These are phyloP conservation scores for Synanthedon formicaeformis DNA, from an alignment of 2,888 invertebrate genomes.

Conservation along the genomic window DNA sequence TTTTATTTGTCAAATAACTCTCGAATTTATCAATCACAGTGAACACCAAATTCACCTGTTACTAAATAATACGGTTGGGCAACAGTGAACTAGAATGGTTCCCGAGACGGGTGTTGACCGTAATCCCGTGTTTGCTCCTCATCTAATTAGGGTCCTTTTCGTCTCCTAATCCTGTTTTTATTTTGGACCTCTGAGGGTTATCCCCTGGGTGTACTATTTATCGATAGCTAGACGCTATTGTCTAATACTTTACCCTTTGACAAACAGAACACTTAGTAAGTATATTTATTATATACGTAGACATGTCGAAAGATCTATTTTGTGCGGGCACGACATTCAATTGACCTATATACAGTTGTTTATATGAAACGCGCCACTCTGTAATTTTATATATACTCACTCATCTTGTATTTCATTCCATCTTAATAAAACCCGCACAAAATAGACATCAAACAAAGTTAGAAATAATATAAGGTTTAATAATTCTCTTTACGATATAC, in stretches of 20 bases:
- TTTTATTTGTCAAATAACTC: no score
- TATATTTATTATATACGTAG: neutral
- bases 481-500: no score
- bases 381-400: neutral
- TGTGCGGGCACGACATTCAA: neutral
- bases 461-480: no score
- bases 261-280: neutral
- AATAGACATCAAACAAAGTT: no score
- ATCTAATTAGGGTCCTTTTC: slow-evolving; percentile 46
- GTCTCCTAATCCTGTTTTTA: slow-evolving; percentile 40
- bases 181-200: slow-evolving; percentile 18
- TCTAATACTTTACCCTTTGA: slow-evolving; percentile 8
- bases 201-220: slow-evolving; percentile 23
- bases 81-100: slow-evolving; percentile 21
- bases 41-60: slow-evolving; percentile 21
- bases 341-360: neutral
- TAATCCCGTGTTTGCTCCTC: slow-evolving; percentile 48
- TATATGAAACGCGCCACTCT: neutral
- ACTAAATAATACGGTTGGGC: slow-evolving; percentile 8
- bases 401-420: no score
- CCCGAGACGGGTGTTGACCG: slow-evolving; percentile 34
- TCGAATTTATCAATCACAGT: slow-evolving; percentile 17
- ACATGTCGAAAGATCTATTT: neutral
- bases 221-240: slow-evolving; percentile 15
- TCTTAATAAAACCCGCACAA: no score